Conservation (phyloP, 2,888 invertebrate species). For the Teinopalpus imperialis region DNA sequence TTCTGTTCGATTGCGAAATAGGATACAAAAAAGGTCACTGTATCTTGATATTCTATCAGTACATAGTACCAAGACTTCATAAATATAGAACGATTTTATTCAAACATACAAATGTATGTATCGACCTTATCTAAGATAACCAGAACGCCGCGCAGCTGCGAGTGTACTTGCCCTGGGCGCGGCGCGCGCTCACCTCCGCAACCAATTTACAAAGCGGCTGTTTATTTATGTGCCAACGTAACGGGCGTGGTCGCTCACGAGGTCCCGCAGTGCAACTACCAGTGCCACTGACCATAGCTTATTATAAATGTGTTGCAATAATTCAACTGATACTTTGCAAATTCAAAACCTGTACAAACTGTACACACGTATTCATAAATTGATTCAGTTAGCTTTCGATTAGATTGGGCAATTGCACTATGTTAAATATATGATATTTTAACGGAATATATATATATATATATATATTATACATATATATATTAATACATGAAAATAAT, state of each 20-base stretch:
- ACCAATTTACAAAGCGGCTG: slow-evolving; percentile 38
- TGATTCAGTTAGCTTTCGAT: too few species aligned
- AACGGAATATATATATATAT: too few species aligned
- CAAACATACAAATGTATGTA: slow-evolving; percentile 17
- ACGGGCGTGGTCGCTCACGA: slow-evolving; percentile 66
- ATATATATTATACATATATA: too few species aligned
- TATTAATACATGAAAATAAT: too few species aligned
- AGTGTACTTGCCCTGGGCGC: slow-evolving; percentile 38
- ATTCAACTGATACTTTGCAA: slow-evolving; percentile 26
- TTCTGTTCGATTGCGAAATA: too few species aligned
- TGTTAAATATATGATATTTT: too few species aligned
- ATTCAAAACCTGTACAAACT: too few species aligned
- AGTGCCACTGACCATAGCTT: slow-evolving; percentile 52
- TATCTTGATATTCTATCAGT: not conserved
- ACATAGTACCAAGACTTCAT: slow-evolving; percentile 10
- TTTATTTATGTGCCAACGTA: slow-evolving; percentile 34
- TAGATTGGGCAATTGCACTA: not conserved
- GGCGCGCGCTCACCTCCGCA: slow-evolving; percentile 43
- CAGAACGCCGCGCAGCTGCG: slow-evolving; percentile 53
- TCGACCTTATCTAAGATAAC: slow-evolving; percentile 31
- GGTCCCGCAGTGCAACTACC: slow-evolving; percentile 43
- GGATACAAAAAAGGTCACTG: too few species aligned
- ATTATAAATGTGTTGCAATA: slow-evolving; percentile 32
- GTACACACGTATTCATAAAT: slow-evolving; percentile 24
- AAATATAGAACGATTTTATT: slow-evolving; percentile 7